phyloP scores from a whole-genome alignment of 30 jellyfish, hydroid and myxozoan species.

The Sanderia malayensis region DNA sequence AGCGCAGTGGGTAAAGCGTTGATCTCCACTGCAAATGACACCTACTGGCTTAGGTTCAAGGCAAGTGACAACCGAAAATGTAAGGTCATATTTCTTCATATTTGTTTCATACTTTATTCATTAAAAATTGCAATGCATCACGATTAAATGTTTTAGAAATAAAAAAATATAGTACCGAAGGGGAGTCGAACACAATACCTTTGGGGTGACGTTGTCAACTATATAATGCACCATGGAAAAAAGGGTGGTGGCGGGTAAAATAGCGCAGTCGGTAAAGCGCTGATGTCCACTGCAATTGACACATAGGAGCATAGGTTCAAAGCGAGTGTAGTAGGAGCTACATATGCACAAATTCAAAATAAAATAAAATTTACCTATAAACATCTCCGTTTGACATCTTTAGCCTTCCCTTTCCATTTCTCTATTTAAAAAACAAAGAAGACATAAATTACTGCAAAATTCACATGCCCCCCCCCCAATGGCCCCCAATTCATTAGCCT shows the following conservation, averaged over 20 bases:
- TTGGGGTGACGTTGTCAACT: background rate
- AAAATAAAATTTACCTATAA: conserved; percentile 3
- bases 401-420: conserved; percentile 25
- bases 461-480: too few species aligned
- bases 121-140: too few species aligned
- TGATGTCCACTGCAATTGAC: background rate
- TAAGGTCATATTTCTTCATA: too few species aligned
- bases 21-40: too few species aligned
- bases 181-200: background rate
- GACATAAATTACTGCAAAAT: conserved; percentile 66
- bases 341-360: background rate
- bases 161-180: background rate
- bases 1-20: too few species aligned
- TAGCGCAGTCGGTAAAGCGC: background rate
- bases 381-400: conserved; percentile 36
- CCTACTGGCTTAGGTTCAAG: too few species aligned
- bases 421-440: conserved; percentile 11
- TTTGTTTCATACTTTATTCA: too few species aligned
- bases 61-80: too few species aligned
- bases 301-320: background rate
- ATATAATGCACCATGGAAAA: background rate
- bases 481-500: too few species aligned
- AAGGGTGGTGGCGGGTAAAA: background rate
- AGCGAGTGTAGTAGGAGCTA: background rate
- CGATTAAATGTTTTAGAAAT: too few species aligned